phyloP scores from a whole-genome alignment of 2,113 vertebrate genomes.

The Synodontis membranacea region DNA sequence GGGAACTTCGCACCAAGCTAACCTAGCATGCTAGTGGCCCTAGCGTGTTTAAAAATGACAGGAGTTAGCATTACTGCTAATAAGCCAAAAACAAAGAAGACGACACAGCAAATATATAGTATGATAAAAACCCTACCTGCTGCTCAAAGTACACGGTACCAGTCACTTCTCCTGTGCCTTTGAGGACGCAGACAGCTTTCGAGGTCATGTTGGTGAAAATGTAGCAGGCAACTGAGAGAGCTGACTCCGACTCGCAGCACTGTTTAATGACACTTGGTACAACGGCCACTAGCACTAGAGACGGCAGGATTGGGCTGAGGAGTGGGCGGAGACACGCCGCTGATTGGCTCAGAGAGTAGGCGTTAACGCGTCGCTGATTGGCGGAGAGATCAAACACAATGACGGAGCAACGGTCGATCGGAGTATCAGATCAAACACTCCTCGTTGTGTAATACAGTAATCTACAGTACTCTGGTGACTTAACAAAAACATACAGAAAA shows the following conservation, averaged over 20 bases:
- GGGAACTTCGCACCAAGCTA: background rate
- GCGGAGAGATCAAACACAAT: background rate
- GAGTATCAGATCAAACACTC: background rate
- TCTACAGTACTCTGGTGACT: background rate
- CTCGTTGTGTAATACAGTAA: background rate
- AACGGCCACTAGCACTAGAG: background rate
- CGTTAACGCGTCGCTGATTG: background rate
- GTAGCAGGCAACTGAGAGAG: background rate
- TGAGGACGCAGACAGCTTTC: slow-evolving; percentile 76
- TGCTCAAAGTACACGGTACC: slow-evolving; percentile 73
- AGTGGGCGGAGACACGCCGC: background rate
- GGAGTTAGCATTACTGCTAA: slow-evolving; percentile 1
- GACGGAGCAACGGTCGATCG: background rate
- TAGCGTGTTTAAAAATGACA: too few relatives aligned
- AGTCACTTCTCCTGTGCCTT: slow-evolving; percentile 65
- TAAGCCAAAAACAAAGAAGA: background rate
- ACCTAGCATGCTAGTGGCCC: background rate
- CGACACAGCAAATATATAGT: background rate
- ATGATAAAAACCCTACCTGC: slow-evolving; percentile 63
- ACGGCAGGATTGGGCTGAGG: background rate
- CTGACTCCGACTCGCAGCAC: background rate
- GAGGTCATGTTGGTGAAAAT: slow-evolving; percentile 57
- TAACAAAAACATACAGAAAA: background rate
- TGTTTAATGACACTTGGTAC: background rate
- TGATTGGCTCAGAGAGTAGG: slow-evolving; percentile 9